Percentiles rank a stretch among this genome's conserved stretches.
Conservation (phyloP, 2,113 vertebrate species). For the Chaetorhynchus papuensis region DNA sequence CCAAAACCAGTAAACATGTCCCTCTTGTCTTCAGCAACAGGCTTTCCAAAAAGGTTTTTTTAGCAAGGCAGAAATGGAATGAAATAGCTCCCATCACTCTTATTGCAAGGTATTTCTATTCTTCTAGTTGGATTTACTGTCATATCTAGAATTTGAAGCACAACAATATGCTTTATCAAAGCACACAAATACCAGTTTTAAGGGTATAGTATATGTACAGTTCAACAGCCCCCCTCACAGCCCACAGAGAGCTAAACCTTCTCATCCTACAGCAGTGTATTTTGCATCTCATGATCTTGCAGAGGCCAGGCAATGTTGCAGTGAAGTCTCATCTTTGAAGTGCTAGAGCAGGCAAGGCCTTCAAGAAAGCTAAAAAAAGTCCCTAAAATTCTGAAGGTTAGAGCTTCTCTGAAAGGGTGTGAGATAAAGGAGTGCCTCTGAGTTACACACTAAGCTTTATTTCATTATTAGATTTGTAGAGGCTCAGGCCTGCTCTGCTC, state of each 20-base stretch:
- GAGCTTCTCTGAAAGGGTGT: neutral
- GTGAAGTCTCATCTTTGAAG: neutral
- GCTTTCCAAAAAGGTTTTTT: neutral
- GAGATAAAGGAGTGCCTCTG: neutral
- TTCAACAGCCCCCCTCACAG: neutral
- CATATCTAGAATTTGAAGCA: neutral
- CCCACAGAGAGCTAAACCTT: neutral
- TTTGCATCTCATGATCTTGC: neutral
- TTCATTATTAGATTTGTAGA: neutral
- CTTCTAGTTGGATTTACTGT: neutral
- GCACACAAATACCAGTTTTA: neutral
- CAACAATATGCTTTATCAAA: neutral
- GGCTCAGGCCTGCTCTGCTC: neutral
- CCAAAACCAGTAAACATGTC: neutral
- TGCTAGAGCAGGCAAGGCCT: neutral
- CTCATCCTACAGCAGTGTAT: too few species aligned
- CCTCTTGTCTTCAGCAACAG: neutral
- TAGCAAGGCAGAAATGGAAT: neutral
- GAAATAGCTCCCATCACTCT: neutral
- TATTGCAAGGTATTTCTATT: neutral
- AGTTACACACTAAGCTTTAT: neutral
- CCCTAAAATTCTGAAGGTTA: neutral
- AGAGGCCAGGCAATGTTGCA: neutral
- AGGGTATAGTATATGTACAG: neutral
- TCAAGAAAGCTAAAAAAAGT: neutral